Base-by-base conservation (phyloP, 2,888 invertebrate genomes). In the Sicus ferrugineus region DNA sequence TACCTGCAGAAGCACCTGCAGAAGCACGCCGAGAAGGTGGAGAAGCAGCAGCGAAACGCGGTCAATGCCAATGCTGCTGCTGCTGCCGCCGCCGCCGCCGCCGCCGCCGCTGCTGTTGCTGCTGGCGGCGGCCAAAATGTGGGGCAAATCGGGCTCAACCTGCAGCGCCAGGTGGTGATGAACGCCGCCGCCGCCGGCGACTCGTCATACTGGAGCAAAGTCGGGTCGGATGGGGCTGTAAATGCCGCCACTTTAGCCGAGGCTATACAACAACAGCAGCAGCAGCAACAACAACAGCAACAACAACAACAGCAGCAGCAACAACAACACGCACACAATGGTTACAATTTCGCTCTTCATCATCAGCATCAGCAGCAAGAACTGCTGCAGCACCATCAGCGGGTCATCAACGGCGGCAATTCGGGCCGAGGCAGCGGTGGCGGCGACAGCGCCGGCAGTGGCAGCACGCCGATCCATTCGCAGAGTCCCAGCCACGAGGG, bases 1-100 rank as follows among this genome's bases (percentile, higher is more conserved):
- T 99, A 99, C 86, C 89, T 99, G 83, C 96, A 96, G 81, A 97
- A 99, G 86, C 99, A 99, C 87, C 95, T 99, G 96, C 96, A 97
- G 84, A 99, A 99, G 84, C 99, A 99, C 84, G 94, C 95, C 5
- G 96, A 96, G 79, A 88, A 95, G 77, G 93, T 95, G 69, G 96
- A 96, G 81, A 96, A 96, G 84, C 89, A 83, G 64, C 80, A 81
- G 67, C 77, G 80, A 34, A 74, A 79, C 16, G 77, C 77, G 70
- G 70, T 77, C 31, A 73, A 75, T 69, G 71, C 73, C 3, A 68
- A 65, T 56, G 64, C 64, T 9, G 73, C 72, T 23, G 50, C 62
- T 42, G 67, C 69, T 2, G 72, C 72, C 0, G 26, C 59, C 9
- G 59, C 59, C 3, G 67, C 67, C 16, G 77, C 77, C 70, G 70